Percentiles rank a stretch among this genome's conserved stretches.
phyloP scores from a whole-genome alignment of 2,888 invertebrate species.

The Stenchaetothrips biformis region DNA sequence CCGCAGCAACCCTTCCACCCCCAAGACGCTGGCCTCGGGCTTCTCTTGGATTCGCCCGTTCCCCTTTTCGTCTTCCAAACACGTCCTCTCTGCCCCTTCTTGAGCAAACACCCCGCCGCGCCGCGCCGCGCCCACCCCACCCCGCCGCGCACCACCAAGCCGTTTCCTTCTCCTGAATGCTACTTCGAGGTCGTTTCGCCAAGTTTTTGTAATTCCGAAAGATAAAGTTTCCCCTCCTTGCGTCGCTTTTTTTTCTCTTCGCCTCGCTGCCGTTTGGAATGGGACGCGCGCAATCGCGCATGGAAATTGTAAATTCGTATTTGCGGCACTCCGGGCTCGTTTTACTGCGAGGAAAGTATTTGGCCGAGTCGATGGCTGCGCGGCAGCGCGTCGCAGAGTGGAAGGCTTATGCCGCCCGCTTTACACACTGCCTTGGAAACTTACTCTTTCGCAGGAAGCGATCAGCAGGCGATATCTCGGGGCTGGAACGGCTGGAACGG shows the following conservation, averaged over 20 bases:
- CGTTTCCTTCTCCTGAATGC: slow-evolving; percentile 15
- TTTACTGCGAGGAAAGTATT: neutral
- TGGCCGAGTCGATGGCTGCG: no score
- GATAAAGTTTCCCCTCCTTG: slow-evolving; percentile 11
- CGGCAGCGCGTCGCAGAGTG: no score
- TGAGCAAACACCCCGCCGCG: neutral
- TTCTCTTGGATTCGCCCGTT: slow-evolving; percentile 4
- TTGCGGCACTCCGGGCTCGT: neutral
- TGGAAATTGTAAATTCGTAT: neutral
- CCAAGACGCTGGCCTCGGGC: neutral
- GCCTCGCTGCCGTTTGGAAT: neutral
- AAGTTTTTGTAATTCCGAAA: slow-evolving; percentile 22
- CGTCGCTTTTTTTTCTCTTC: neutral
- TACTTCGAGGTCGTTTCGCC: slow-evolving; percentile 20
- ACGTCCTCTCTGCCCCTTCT: neutral
- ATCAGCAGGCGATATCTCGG: no score
- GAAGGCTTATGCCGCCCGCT: no score
- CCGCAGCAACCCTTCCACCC: neutral
- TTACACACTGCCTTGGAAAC: no score
- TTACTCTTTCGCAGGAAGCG: no score
- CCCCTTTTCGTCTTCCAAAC: slow-evolving; percentile 1
- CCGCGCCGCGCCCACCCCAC: neutral
- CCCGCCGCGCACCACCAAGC: neutral
- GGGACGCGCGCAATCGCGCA: slow-evolving; percentile 6
- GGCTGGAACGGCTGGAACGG: no score